Base-by-base conservation (phyloP, 1,140 invertebrate genomes). In the Trypoxylus dichotomus region DNA sequence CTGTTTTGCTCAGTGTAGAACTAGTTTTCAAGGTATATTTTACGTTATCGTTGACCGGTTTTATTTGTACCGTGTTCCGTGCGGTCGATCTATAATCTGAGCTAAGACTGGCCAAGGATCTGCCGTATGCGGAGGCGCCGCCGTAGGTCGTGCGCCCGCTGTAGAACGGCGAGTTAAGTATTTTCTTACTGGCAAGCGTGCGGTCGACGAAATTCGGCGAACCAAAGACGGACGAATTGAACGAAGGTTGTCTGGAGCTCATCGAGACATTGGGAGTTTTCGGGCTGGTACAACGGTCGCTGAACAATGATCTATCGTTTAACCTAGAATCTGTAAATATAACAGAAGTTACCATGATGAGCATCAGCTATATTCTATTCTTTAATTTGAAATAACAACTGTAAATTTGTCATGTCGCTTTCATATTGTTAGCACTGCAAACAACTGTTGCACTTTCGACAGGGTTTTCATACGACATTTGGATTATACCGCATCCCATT, bases 131-230 rank as follows among this genome's bases (percentile, higher is more conserved):
- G 54, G 93, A 90, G 43, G 93, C 91, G 63, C 95, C 95, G 29
- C 95, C 95, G 86, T 93, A 96, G 60, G 90, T 91, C 2, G 93
- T 95, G 80, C 89, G 90, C n/a, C 94, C 94, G 79, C 88, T 88
- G 84, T 96, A 96, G 85, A 96, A 96, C 41, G 94, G 92, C 11
- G 94, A 93, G 72, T 88, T 88, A 47, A 89, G 81, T 63, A 87
- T 85, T 43, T 82, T 82, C 79, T 84, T 82, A 3, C 83, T 85
- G 19, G 83, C 79, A 3, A 86, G 54, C 15, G 85, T 86, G 43
- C 84, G 81, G 81, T 84, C 82, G 43, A 84, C 80, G 76, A 87
- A 84, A 80, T 79, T 82, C 13, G 83, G 80, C 6, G 85, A 84
- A n/a, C 83, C 83, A 76, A 85, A 85, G 41, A 87, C 83, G 29